Base-by-base conservation (phyloP, 2,797 vertebrate species). In the Lepidocolaptes lacrymiger region DNA sequence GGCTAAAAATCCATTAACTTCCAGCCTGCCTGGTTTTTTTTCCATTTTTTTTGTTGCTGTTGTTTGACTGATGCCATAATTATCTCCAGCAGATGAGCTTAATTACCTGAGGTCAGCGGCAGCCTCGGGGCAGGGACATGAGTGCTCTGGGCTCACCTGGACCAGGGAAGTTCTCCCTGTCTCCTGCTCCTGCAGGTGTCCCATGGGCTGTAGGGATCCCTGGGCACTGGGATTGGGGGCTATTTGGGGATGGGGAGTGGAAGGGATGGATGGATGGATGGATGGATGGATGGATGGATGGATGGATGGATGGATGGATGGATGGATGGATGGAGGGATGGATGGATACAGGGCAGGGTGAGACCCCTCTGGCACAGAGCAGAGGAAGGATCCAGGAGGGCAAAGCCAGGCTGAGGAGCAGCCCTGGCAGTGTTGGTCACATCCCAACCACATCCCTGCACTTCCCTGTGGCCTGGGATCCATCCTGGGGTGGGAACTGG, bases 1-100 rank as follows among this genome's bases (percentile, higher is more conserved):
- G 92, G 78, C 71, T 22, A 18, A 77, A 94, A 94, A n/a, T 12
- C 89, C 87, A 82, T 88, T 88, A 36, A 62, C 89, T 90, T n/a
- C 59, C 71, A 44, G 62, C 79, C 23, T 52, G 17, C 24, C 62
- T 10, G n/a, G 6, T 26, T 39, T 64, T 39, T 64, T 41, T 44
- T 17, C 5, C 4, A 8, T 21, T 34, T 62, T 26, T 6, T 9
- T 6, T n/a, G 12, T 59, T 61, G n/a, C n/a, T 32, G 43, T 75
- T 41, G 18, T 23, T 24, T 48, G 34, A 7, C 12, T 17, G 67
- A 36, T 75, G 68, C 81, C 49, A 9, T 64, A 51, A 78, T 91
- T 78, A 64, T 44, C 63, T 77, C 41, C 77, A 20, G 55, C 54
- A 24, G 77, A 36, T 39, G 63, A 49, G 80, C 34, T 49, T n/a